A percentile compares a stretch with the other conserved stretches of the same genome.
Conservation (phyloP, 30 jellyfish, hydroid and myxozoan genomes). For the Pseudorhiza aurosa region DNA sequence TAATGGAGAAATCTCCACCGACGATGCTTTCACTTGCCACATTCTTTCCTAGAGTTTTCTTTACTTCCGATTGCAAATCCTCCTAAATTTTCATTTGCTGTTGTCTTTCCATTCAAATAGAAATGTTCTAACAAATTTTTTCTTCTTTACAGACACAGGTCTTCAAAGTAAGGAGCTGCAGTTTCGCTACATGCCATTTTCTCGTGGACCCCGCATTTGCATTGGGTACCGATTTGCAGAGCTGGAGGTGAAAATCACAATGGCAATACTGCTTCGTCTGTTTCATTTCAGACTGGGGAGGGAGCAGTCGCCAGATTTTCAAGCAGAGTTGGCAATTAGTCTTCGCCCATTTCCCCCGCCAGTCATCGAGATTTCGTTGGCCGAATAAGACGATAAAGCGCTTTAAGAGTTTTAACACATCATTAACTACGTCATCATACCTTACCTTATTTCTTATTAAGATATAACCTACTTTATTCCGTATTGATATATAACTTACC, state of each 20-base stretch:
- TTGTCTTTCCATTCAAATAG: too few relatives aligned
- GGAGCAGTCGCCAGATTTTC: background rate
- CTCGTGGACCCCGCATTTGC: conserved; percentile 9
- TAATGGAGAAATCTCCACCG: too few relatives aligned
- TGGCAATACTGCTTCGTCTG: background rate
- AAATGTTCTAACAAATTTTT: too few relatives aligned
- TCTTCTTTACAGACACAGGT: too few relatives aligned
- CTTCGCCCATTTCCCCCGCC: conserved; percentile 3
- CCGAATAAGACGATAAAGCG: background rate
- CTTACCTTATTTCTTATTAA: background rate
- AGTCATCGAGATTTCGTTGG: background rate
- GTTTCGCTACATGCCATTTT: conserved; percentile 6
- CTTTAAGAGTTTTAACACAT: too few relatives aligned
- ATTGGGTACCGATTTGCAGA: conserved; percentile 11
- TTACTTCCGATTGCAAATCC: too few relatives aligned
- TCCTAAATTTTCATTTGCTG: too few relatives aligned
- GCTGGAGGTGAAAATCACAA: background rate
- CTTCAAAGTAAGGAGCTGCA: background rate
- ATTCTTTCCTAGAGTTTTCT: too few relatives aligned
- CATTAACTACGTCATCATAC: background rate
- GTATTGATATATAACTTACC: too few relatives aligned
- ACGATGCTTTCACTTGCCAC: too few relatives aligned
- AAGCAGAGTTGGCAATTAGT: background rate
- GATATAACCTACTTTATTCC: too few relatives aligned
- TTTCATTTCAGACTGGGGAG: background rate